phyloP scores from a whole-genome alignment of 1,140 invertebrate genomes.

The Phymorhynchus buccinoides region DNA sequence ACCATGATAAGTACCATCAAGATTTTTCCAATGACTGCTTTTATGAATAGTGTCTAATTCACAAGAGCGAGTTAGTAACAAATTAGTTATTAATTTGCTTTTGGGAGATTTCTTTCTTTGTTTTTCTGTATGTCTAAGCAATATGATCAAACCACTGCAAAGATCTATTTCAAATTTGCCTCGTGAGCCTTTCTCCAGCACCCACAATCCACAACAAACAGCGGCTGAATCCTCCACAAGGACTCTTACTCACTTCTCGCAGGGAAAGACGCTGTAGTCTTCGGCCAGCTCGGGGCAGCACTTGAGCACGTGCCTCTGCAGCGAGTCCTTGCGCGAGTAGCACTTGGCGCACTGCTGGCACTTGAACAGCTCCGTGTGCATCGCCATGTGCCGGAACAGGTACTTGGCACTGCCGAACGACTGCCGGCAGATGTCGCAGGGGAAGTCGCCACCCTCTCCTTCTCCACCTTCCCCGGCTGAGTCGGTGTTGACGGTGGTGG shows the following conservation, averaged over 20 bases:
- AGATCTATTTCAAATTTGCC: too few relatives aligned
- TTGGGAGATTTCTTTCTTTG: too few relatives aligned
- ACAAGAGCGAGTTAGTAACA: too few relatives aligned
- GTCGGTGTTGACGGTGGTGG: neutral
- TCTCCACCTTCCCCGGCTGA: slow-evolving; percentile 31
- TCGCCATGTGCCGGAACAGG: slow-evolving; percentile 75
- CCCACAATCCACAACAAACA: too few relatives aligned
- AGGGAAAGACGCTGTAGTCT: slow-evolving; percentile 61
- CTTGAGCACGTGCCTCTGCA: slow-evolving; percentile 65
- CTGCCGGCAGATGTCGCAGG: slow-evolving; percentile 77
- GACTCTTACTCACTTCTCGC: slow-evolving; percentile 43
- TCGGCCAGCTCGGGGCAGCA: slow-evolving; percentile 63
- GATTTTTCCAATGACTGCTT: too few relatives aligned
- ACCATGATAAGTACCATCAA: too few relatives aligned
- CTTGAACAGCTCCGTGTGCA: slow-evolving; percentile 76
- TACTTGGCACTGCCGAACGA: slow-evolving; percentile 73
- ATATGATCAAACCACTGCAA: too few relatives aligned
- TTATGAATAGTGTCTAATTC: too few relatives aligned
- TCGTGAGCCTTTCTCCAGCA: too few relatives aligned
- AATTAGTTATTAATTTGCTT: too few relatives aligned
- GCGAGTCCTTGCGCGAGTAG: slow-evolving; percentile 68
- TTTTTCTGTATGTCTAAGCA: too few relatives aligned
- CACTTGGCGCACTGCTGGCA: slow-evolving; percentile 69
- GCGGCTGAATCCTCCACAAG: too few relatives aligned
- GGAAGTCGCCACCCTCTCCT: slow-evolving; percentile 34